These are phyloP conservation scores for Caenorhabditis drosophilae DNA, from an alignment of 2,888 invertebrate genomes.

Conservation along the genomic window DNA sequence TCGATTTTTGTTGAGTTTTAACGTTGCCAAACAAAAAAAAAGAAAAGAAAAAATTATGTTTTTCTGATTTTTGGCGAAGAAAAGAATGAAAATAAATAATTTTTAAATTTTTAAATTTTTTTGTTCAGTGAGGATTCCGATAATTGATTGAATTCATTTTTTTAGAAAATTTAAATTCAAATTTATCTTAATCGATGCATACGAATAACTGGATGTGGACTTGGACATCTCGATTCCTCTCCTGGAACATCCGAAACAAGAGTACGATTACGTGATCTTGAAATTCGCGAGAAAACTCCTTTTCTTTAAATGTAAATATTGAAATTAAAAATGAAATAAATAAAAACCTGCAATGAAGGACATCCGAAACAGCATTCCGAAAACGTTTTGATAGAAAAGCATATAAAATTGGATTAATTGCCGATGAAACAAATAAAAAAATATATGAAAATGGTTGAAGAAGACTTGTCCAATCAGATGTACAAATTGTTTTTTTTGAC, in stretches of 20 bases:
- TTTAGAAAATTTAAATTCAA: too few species aligned
- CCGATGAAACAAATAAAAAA: slow-evolving; percentile 57
- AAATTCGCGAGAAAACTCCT: slow-evolving; percentile 27
- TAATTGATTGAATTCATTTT: too few species aligned
- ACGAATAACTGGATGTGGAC: slow-evolving; percentile 35
- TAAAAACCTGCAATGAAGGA: slow-evolving; percentile 44
- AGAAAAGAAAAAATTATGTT: too few species aligned
- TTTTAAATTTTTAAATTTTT: too few species aligned
- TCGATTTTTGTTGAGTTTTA: too few species aligned
- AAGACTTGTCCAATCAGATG: slow-evolving; percentile 48
- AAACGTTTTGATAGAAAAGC: slow-evolving; percentile 65
- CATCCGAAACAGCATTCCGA: slow-evolving; percentile 59
- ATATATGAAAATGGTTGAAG: slow-evolving; percentile 63
- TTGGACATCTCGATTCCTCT: slow-evolving; percentile 42
- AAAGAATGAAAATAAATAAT: too few species aligned
- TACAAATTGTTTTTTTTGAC: slow-evolving; percentile 40
- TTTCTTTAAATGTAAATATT: slow-evolving; percentile 24
- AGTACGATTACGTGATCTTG: slow-evolving; percentile 51
- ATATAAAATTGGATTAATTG: slow-evolving; percentile 65
- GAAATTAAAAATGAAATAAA: not conserved
- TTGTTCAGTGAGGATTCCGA: too few species aligned
- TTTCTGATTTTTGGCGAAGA: too few species aligned
- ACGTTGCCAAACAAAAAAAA: too few species aligned
- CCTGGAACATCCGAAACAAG: slow-evolving; percentile 49
- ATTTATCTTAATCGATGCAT: slow-evolving; percentile 24